These are phyloP conservation scores for Hydrotaea diabolus DNA, from an alignment of 2,888 invertebrate species.

Conservation along the genomic window DNA sequence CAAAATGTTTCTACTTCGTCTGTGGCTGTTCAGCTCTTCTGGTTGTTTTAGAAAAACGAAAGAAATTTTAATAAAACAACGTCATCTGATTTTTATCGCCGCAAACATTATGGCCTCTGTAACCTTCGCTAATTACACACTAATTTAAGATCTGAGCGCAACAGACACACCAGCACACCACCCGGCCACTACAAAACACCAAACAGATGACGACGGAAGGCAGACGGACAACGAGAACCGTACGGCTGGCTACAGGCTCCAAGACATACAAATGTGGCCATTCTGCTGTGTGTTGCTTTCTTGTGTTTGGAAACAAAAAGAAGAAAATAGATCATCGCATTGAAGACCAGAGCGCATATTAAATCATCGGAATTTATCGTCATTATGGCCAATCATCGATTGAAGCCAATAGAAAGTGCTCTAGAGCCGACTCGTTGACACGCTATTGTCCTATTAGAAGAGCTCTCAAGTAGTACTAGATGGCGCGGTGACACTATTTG, in stretches of 20 bases:
- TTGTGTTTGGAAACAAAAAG: not conserved
- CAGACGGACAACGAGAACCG: not conserved
- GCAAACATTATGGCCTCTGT: constrained; percentile 59
- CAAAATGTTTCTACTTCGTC: not conserved
- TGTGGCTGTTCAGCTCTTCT: not conserved
- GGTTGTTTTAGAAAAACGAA: constrained; percentile 30
- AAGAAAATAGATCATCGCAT: constrained; percentile 3
- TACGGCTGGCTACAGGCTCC: not conserved
- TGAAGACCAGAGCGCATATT: not conserved
- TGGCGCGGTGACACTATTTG: too few relatives aligned
- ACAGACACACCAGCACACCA: not conserved
- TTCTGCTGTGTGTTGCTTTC: not conserved
- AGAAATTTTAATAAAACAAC: constrained; percentile 47
- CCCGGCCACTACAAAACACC: not conserved
- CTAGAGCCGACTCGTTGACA: not conserved
- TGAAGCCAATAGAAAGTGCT: not conserved
- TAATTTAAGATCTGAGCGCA: constrained; percentile 57
- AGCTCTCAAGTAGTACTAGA: not conserved
- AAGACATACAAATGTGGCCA: not conserved
- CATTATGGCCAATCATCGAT: not conserved
- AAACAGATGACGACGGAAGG: too few relatives aligned
- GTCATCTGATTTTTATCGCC: constrained; percentile 62
- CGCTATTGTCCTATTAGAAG: not conserved
- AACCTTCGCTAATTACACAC: constrained; percentile 66
- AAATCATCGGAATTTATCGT: constrained; percentile 10